Percentiles rank a stretch among this genome's conserved stretches.
These are phyloP conservation scores for Acrocephalus kingi DNA, from an alignment of 2,113 vertebrate genomes.

Conservation along the genomic window DNA sequence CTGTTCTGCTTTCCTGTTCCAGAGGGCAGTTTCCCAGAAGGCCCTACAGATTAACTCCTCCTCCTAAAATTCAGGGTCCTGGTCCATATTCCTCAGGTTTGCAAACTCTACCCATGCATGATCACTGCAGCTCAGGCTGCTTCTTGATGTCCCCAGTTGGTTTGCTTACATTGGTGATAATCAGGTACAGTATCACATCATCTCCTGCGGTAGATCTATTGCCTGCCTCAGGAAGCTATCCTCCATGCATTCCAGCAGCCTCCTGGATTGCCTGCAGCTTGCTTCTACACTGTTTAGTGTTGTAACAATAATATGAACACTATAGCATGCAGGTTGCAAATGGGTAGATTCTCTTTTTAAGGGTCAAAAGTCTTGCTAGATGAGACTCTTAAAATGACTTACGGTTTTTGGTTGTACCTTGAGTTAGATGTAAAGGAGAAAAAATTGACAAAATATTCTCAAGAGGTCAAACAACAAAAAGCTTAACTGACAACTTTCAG, in stretches of 20 bases:
- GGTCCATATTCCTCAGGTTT: background rate
- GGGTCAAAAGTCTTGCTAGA: no score
- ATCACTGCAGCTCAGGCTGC: background rate
- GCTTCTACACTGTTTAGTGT: background rate
- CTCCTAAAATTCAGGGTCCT: background rate
- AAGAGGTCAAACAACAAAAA: background rate
- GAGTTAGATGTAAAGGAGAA: background rate
- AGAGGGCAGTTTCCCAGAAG: background rate
- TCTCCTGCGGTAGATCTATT: background rate
- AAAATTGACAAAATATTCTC: background rate
- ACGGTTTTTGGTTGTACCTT: fast-evolving
- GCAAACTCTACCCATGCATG: background rate
- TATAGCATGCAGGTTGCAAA: background rate
- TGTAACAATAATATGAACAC: background rate
- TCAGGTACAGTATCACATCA: background rate
- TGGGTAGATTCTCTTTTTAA: background rate
- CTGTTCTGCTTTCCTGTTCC: background rate
- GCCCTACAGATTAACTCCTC: background rate
- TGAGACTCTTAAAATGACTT: background rate
- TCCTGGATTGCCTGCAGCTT: background rate
- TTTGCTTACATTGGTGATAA: background rate
- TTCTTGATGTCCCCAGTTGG: background rate
- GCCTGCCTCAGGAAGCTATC: background rate
- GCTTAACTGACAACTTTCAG: background rate
- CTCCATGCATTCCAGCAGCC: background rate